phyloP scores from a whole-genome alignment of 2,113 vertebrate species.

The Melanerpes aurifrons region DNA sequence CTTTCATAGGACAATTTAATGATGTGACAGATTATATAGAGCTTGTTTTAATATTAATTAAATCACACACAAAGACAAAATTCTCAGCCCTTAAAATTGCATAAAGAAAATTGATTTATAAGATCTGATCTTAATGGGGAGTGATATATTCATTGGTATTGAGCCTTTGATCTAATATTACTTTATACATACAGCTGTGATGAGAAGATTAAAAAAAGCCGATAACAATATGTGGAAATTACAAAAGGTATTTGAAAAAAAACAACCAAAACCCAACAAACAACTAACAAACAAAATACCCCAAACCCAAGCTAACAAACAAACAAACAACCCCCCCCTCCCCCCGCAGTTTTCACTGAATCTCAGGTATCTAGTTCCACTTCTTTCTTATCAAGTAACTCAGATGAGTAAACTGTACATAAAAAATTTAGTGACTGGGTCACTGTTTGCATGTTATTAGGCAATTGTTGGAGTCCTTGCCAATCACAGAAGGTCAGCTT shows the following conservation, averaged over 20 bases:
- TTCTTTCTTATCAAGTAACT: slow-evolving; percentile 18
- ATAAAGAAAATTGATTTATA: slow-evolving; percentile 2
- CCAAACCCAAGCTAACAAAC: no score
- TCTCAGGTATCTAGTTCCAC: neutral
- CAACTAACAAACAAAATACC: no score
- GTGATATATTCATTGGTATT: neutral
- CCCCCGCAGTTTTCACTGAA: neutral
- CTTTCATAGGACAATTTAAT: neutral
- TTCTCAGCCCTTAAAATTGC: neutral
- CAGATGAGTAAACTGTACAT: slow-evolving; percentile 30
- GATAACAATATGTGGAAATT: neutral
- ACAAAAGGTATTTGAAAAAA: neutral
- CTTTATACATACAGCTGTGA: neutral
- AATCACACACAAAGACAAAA: neutral
- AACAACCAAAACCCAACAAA: no score
- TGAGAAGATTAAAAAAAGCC: neutral
- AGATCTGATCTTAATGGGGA: slow-evolving; percentile 1
- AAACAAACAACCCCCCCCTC: no score
- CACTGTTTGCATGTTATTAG: slow-evolving; percentile 21
- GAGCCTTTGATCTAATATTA: slow-evolving; percentile 26
- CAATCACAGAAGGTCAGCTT: slow-evolving; percentile 48
- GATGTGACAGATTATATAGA: neutral
- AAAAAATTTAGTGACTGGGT: slow-evolving; percentile 20
- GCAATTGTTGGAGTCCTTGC: slow-evolving; percentile 26
- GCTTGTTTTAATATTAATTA: slow-evolving; percentile 38